Evolutionary conservation across 2,888 invertebrate genomes (phyloP).

Genomic region (Amphiduros pacificus): DNA sequence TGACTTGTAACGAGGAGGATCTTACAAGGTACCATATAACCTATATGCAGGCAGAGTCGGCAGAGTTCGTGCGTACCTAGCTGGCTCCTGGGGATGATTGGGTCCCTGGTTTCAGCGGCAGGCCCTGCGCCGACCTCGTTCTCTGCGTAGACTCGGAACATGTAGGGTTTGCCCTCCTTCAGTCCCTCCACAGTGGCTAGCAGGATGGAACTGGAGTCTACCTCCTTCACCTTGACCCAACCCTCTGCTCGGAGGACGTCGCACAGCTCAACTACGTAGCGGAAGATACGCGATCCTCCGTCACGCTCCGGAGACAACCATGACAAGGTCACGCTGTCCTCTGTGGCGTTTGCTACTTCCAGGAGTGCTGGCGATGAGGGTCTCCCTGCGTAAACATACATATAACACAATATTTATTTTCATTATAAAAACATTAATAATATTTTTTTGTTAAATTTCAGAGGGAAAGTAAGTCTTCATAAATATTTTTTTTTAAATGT

Average conservation of each 20-base stretch:
- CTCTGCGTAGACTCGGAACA: slow-evolving; percentile 35
- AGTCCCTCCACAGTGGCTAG: slow-evolving; percentile 29
- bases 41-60: too few species aligned
- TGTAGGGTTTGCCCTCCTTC: slow-evolving; percentile 30
- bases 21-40: too few species aligned
- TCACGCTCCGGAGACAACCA: slow-evolving; percentile 57
- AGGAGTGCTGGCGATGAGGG: slow-evolving; percentile 30
- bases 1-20: too few species aligned
- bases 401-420: not conserved
- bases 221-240: slow-evolving; percentile 29
- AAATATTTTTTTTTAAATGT: too few species aligned
- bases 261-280: slow-evolving; percentile 55
- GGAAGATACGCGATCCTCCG: slow-evolving; percentile 54
- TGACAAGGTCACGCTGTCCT: slow-evolving; percentile 51
- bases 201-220: slow-evolving; percentile 30
- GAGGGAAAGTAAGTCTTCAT: too few species aligned
- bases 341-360: slow-evolving; percentile 45
- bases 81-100: slow-evolving; percentile 43
- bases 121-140: slow-evolving; percentile 33
- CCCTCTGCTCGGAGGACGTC: slow-evolving; percentile 66
- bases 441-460: too few species aligned
- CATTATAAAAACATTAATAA: not conserved
- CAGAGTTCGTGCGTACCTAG: slow-evolving; percentile 39
- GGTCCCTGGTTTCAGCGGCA: slow-evolving; percentile 39
- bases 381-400: not conserved